Evolutionary conservation across 2,113 vertebrate species (phyloP).

Genomic region (Tringa solitaria): DNA sequence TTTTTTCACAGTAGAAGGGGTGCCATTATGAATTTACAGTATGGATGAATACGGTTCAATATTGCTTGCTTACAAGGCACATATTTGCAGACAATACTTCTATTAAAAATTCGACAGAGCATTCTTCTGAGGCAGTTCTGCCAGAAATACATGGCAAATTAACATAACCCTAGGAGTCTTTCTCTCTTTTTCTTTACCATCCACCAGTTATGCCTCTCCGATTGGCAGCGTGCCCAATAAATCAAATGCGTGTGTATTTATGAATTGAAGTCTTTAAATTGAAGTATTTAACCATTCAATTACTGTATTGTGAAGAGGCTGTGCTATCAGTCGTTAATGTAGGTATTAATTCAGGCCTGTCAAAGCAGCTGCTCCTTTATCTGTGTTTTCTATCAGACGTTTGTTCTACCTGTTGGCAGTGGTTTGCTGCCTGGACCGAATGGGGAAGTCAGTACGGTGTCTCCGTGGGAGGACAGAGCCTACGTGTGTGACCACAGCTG

Average conservation of each 20-base stretch:
- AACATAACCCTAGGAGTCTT: constrained; percentile 11
- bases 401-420: not conserved
- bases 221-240: not conserved
- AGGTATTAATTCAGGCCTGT: not conserved
- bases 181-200: not conserved
- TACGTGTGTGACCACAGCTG: accelerated
- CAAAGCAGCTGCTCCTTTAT: not conserved
- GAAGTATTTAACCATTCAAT: constrained; percentile 14
- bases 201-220: not conserved
- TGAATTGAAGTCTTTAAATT: constrained; percentile 23
- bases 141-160: not conserved
- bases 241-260: not conserved
- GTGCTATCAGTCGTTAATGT: not conserved
- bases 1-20: not conserved
- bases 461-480: not conserved
- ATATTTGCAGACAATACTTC: constrained; percentile 21
- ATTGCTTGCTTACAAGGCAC: not conserved
- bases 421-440: not conserved
- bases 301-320: not conserved
- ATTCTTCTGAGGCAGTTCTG: constrained; percentile 11
- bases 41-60: not conserved
- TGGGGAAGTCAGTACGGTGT: accelerated
- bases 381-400: not conserved
- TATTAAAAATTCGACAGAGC: not conserved
- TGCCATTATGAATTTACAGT: not conserved